Base-by-base conservation (phyloP, 2,888 invertebrate genomes). In the Alloscopus bannaensis region DNA sequence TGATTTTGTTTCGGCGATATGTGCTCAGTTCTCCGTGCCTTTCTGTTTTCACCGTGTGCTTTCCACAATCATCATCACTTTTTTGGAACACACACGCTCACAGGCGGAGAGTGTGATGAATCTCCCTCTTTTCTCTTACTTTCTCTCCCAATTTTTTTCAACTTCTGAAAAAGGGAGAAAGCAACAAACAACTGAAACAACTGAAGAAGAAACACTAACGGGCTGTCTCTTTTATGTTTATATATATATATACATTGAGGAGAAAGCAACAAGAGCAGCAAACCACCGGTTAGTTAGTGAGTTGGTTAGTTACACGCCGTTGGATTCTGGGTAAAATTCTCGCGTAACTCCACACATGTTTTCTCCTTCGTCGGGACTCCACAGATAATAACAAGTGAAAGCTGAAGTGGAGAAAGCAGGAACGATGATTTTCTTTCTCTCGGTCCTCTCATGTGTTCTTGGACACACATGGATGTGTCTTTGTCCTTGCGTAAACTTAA, bases 281-380 rank as follows among this genome's bases (percentile, higher is more conserved):
- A 77, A 77, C 77, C 70, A 69, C 77, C 64, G 70, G 77, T 70
- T 77, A 64, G 77, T 77, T 77, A 77, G 77, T 65, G 70, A 77
- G 77, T 70, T 77, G 77, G 70, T 77, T 77, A 64, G 77, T 77
- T 70, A 77, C 77, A 77, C 70, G 47, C 77, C 55, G 70, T 77
- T 77, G 64, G 77, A 70, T 77, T 77, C 77, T 69, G 70, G 70
- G 57, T 50, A 52, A 70, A 77, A 64, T 68, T 31, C 62, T 59
- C 13, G n/a, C n/a, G 13, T 69, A 52, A 50, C 68, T 42, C 59
- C 68, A 65, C 64, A 22, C 36, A 1, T 59, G 22, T 24, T 22
- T 52, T 3, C 6, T 16, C 22, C 22, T 52, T n/a, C 18, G n/a
- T 11, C n/a, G 45, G 13, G 45, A 16, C 45, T 45, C 31, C 3